phyloP scores from a whole-genome alignment of 2,797 vertebrate genomes.

The Micropoecilia bifurca region DNA sequence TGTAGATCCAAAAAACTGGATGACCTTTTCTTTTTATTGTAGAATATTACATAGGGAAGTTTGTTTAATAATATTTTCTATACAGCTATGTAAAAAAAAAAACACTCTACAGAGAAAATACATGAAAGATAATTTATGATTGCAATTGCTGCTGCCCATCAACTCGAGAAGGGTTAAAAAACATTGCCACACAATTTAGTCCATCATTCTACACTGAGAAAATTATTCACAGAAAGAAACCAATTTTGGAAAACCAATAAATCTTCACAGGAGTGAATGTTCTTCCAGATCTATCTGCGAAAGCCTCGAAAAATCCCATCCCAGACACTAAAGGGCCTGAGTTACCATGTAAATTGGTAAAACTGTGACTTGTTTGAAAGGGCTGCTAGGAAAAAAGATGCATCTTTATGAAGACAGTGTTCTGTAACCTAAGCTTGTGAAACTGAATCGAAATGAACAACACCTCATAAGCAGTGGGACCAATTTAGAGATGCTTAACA shows the following conservation, averaged over 20 bases:
- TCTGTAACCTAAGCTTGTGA: not conserved
- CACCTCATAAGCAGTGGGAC: not conserved
- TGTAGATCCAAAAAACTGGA: not conserved
- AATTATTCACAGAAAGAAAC: not conserved
- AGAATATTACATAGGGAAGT: not conserved
- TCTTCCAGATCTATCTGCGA: not conserved
- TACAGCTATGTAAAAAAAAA: not conserved
- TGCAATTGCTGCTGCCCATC: not conserved
- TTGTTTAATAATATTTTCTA: not conserved
- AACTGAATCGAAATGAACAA: not conserved
- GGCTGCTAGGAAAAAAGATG: not conserved
- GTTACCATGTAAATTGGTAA: not conserved
- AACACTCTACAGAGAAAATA: not conserved
- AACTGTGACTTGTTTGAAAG: not conserved
- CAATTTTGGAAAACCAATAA: not conserved
- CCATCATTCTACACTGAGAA: not conserved
- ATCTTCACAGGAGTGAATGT: not conserved
- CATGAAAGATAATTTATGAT: not conserved
- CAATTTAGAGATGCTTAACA: not conserved
- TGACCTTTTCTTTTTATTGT: not conserved
- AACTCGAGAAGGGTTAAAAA: not conserved
- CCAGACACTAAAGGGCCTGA: not conserved
- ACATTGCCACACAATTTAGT: not conserved
- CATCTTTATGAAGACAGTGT: not conserved
- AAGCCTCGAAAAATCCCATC: not conserved